These are phyloP conservation scores for Pipa parva DNA, from an alignment of 2,113 vertebrate species.

Conservation along the genomic window DNA sequence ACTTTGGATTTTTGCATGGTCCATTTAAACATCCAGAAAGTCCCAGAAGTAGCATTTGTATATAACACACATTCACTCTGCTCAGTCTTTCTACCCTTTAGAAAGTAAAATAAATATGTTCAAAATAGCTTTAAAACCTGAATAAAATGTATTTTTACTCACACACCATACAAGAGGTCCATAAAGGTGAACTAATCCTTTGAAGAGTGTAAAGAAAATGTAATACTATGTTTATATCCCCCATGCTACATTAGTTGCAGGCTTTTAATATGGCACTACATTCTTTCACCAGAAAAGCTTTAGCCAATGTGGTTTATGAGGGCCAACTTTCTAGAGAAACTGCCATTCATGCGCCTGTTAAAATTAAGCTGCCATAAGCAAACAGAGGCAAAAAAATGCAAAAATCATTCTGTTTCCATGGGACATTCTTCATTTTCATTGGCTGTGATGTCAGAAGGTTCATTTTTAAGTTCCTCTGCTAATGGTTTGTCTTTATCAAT, in stretches of 20 bases:
- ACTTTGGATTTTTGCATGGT: neutral
- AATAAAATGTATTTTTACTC: slow-evolving; percentile 44
- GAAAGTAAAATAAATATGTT: slow-evolving; percentile 51
- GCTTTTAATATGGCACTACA: slow-evolving; percentile 50
- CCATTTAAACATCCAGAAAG: slow-evolving; percentile 20
- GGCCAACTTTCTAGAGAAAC: slow-evolving; percentile 44
- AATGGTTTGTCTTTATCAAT: slow-evolving; percentile 48
- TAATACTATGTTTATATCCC: slow-evolving; percentile 49
- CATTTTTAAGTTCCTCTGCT: slow-evolving; percentile 50
- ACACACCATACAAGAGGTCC: neutral
- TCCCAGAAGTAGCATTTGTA: slow-evolving; percentile 23
- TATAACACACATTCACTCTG: slow-evolving; percentile 51
- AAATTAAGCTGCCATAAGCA: slow-evolving; percentile 60
- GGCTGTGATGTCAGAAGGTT: slow-evolving; percentile 53
- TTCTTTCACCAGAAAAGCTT: slow-evolving; percentile 52
- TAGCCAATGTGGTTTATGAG: slow-evolving; percentile 55
- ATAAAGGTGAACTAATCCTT: neutral
- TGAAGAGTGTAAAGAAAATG: slow-evolving; percentile 34
- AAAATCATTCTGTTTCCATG: slow-evolving; percentile 77
- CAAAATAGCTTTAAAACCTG: slow-evolving; percentile 51
- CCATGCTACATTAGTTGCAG: slow-evolving; percentile 47
- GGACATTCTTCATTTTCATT: slow-evolving; percentile 73
- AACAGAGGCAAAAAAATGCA: slow-evolving; percentile 68
- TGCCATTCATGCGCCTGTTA: slow-evolving; percentile 60
- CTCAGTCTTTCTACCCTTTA: neutral